A percentile compares a stretch with the other conserved stretches of the same genome.
Evolutionary conservation across 64 coral and sea anemone species (phyloP).

Genomic region (Montipora efflorescens): DNA sequence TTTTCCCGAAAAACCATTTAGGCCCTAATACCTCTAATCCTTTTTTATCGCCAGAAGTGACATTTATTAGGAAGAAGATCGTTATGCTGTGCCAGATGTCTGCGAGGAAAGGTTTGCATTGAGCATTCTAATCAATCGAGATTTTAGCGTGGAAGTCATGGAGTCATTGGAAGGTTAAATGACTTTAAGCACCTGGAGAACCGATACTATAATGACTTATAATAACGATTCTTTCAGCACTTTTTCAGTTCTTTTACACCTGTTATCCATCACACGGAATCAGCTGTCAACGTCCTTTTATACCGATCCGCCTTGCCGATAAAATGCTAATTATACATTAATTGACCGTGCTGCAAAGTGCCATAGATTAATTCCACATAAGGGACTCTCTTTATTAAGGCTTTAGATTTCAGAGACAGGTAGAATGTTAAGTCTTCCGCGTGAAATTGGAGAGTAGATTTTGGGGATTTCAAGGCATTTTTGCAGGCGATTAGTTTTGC

Average conservation of each 20-base stretch:
- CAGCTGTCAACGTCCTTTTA: conserved; percentile 41
- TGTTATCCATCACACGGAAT: conserved; percentile 19
- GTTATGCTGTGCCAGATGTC: background rate
- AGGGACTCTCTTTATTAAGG: conserved; percentile 2
- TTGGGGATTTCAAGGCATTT: background rate
- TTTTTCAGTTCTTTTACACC: background rate
- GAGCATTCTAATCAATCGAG: background rate
- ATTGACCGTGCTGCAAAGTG: conserved; percentile 37
- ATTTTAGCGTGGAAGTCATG: background rate
- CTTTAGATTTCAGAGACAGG: conserved; percentile 33
- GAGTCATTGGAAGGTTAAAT: conserved; percentile 23
- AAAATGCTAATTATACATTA: conserved; percentile 72
- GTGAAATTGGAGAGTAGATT: conserved; percentile 4
- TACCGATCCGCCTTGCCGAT: conserved; percentile 65
- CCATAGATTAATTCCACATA: conserved; percentile 13
- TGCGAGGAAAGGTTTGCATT: background rate
- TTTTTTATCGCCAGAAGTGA: conserved; percentile 50
- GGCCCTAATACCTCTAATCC: conserved; percentile 53
- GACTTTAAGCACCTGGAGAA: conserved; percentile 16
- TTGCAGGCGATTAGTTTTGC: background rate
- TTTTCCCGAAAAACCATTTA: conserved; percentile 35
- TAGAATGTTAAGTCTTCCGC: conserved; percentile 6
- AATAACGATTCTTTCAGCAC: background rate
- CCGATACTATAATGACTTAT: background rate
- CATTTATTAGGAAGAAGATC: conserved; percentile 41